phyloP scores from a whole-genome alignment of 2,797 vertebrate genomes.

The Galagoides demidoff region DNA sequence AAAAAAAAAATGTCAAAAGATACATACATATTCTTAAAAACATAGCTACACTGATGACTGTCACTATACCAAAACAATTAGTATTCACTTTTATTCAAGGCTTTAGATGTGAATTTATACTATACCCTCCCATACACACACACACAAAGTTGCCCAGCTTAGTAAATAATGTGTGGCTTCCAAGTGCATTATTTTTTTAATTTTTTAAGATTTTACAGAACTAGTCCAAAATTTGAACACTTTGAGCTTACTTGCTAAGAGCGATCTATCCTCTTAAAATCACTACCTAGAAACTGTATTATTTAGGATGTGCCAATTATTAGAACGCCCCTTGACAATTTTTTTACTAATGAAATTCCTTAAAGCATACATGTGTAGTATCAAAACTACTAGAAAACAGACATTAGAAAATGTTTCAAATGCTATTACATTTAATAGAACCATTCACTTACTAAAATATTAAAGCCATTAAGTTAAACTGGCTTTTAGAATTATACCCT shows the following conservation, averaged over 20 bases:
- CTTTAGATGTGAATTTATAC: neutral
- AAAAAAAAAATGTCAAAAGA: no score
- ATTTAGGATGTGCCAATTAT: constrained; percentile 43
- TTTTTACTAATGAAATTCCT: constrained; percentile 33
- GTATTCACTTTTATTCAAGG: neutral
- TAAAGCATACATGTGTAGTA: neutral
- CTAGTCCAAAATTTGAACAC: neutral
- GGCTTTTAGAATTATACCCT: constrained; percentile 60
- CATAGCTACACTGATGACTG: neutral
- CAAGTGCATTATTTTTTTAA: neutral
- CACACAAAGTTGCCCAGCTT: neutral
- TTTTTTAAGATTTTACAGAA: neutral
- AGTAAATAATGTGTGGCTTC: constrained; percentile 22
- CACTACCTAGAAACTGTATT: constrained; percentile 3
- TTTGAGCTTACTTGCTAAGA: neutral
- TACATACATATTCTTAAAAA: neutral
- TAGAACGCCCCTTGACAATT: neutral
- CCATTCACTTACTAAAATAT: constrained; percentile 54
- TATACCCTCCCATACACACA: neutral
- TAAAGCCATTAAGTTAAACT: constrained; percentile 49
- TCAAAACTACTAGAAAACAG: constrained; percentile 33
- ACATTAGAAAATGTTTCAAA: constrained; percentile 53
- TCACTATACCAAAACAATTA: constrained; percentile 3
- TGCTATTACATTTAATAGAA: constrained; percentile 18
- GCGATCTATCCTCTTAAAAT: neutral